phyloP scores from a whole-genome alignment of 2,113 vertebrate species.

The Calyptomena viridis region DNA sequence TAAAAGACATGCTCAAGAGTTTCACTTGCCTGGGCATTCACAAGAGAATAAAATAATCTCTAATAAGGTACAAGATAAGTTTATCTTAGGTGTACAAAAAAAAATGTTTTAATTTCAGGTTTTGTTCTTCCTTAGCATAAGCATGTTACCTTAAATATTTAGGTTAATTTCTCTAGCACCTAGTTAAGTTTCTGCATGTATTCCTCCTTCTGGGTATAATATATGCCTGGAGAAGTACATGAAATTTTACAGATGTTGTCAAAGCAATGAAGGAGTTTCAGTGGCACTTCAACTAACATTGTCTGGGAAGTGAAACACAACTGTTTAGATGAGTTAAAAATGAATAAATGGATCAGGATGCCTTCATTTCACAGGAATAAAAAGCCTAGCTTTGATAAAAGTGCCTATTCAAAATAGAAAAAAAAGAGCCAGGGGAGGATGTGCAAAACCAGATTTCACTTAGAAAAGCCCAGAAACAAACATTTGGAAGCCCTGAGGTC shows the following conservation, averaged over 20 bases:
- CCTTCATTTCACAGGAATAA: neutral
- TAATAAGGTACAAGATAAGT: neutral
- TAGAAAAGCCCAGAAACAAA: neutral
- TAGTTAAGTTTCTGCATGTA: neutral
- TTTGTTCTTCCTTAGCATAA: neutral
- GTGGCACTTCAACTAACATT: neutral
- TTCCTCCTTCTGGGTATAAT: neutral
- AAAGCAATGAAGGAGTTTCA: neutral
- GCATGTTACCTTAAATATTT: neutral
- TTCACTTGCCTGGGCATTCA: neutral
- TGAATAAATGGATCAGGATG: neutral
- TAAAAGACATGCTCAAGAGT: neutral
- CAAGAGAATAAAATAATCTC: neutral
- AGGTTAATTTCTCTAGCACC: neutral
- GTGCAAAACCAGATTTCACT: neutral
- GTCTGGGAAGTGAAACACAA: neutral
- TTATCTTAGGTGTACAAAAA: neutral
- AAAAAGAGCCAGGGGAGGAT: neutral
- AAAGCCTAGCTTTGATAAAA: neutral
- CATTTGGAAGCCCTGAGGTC: neutral
- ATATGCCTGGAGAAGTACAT: neutral
- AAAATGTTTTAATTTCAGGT: neutral
- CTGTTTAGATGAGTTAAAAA: neutral
- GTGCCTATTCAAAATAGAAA: neutral
- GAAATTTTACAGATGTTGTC: neutral